Base-by-base conservation (phyloP, 2,113 vertebrate genomes). In the Setophaga coronata region DNA sequence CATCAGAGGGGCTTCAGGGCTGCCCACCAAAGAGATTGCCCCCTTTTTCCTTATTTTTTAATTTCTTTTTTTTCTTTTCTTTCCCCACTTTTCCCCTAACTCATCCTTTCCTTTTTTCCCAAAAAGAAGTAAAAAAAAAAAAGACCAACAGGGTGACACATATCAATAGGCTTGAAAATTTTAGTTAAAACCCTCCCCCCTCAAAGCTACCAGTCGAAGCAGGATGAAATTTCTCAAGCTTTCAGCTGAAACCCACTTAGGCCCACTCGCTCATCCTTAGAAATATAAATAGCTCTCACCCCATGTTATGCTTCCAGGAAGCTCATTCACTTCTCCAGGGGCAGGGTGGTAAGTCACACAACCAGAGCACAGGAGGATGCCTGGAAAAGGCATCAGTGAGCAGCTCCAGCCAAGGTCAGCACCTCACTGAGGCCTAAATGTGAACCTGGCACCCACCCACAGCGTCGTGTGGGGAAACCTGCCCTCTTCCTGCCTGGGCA, bases 381-480 rank as follows among this genome's bases (percentile, higher is more conserved):
- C 70, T 65, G 51, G 29, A 53, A 48, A 86, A 71, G 42, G 47
- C 54, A 73, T 21, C 54, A 57, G 31, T 1, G 2, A 73, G 24
- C 36, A 54, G 65, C 12, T 66, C 69, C 67, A 77, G 67, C 80
- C 58, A 69, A 72, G 58, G n/a, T 40, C 2, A 0, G 69, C 45
- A 36, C 34, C 28, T 85, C 50, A 26, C n/a, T 0, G 0, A 25
- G 57, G 36, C 36, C 48, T 65, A 72, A 77, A 38, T 28, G 54
- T 20, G 40, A 79, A 57, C 66, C 23, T 6, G 7, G 50, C 4
- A 2, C 24, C 6, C 0, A 0, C 20, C 24, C 0, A 4, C 36
- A 43, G 26, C 0, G 0, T 43, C 0, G 0, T 20, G 8, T 0
- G 0, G 50, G 57, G 78, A 74, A 74, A 74, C 54, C 69, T 69